phyloP scores from a whole-genome alignment of 2,888 invertebrate species.

The Argyresthia albistria region DNA sequence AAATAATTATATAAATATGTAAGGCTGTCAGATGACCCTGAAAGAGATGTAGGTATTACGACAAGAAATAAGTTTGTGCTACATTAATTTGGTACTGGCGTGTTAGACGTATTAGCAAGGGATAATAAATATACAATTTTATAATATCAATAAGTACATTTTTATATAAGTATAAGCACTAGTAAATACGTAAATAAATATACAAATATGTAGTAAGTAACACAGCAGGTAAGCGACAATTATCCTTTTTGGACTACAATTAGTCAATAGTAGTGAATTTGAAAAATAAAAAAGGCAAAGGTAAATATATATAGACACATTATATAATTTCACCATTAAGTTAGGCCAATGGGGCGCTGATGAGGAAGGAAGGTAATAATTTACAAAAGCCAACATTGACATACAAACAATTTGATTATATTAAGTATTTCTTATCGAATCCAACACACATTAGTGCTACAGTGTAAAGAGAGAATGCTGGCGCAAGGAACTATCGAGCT shows the following conservation, averaged over 20 bases:
- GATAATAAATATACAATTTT: neutral
- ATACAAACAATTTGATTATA: constrained; percentile 6
- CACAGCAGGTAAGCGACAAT: too few relatives aligned
- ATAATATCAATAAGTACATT: neutral
- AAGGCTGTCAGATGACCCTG: neutral
- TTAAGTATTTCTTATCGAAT: constrained; percentile 3
- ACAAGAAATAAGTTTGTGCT: neutral
- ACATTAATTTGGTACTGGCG: neutral
- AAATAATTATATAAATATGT: neutral
- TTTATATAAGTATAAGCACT: neutral
- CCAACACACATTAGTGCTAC: constrained; percentile 5
- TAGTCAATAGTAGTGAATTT: neutral
- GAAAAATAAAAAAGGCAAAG: neutral
- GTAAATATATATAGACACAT: neutral
- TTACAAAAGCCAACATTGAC: constrained; percentile 9
- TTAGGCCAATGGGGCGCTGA: constrained; percentile 18
- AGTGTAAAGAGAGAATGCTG: constrained; percentile 4
- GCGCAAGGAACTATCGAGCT: neutral
- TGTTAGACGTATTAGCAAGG: neutral
- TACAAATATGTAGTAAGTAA: too few relatives aligned
- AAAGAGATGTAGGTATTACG: neutral
- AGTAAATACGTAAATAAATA: too few relatives aligned
- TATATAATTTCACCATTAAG: constrained; percentile 26
- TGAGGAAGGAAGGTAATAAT: constrained; percentile 5
- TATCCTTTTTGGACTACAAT: neutral